Evolutionary conservation across 2,888 invertebrate species (phyloP).

Genomic region (Chrysina gloriosa): DNA sequence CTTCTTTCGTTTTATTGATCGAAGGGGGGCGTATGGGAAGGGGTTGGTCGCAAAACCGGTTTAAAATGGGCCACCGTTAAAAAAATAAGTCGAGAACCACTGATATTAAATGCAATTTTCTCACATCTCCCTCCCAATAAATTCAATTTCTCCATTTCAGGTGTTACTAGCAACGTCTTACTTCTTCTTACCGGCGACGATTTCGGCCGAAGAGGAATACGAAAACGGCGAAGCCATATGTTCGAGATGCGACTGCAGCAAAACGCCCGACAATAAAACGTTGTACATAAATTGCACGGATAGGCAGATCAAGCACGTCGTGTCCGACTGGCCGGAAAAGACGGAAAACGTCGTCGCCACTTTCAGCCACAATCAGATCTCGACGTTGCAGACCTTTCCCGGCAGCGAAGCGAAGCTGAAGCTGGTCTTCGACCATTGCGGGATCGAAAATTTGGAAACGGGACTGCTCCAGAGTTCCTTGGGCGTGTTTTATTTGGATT

Average conservation of each 20-base stretch:
- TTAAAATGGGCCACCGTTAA: no score
- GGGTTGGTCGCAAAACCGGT: no score
- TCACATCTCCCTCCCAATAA: no score
- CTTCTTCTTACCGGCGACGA: constrained; percentile 70
- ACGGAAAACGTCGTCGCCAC: constrained; percentile 64
- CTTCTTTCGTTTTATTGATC: no score
- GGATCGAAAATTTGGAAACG: constrained; percentile 67
- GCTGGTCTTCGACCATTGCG: constrained; percentile 69
- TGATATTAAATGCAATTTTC: no score
- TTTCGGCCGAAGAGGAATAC: constrained; percentile 48
- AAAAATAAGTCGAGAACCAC: no score
- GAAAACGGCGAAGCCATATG: constrained; percentile 51
- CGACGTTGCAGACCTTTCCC: constrained; percentile 65
- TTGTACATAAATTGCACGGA: constrained; percentile 57
- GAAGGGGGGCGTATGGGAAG: no score
- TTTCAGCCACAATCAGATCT: constrained; percentile 71
- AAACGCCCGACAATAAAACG: constrained; percentile 46
- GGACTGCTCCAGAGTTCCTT: constrained; percentile 68
- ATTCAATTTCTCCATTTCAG: neutral
- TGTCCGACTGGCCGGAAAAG: constrained; percentile 62
- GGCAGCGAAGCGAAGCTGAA: constrained; percentile 65
- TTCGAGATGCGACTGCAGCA: constrained; percentile 39
- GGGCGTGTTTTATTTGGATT: constrained; percentile 68
- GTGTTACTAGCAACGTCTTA: constrained; percentile 57
- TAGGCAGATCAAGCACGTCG: constrained; percentile 52